A percentile compares a stretch with the other conserved stretches of the same genome.
Conservation (phyloP, 2,113 vertebrate genomes). For the Rhodinocichla rosea region DNA sequence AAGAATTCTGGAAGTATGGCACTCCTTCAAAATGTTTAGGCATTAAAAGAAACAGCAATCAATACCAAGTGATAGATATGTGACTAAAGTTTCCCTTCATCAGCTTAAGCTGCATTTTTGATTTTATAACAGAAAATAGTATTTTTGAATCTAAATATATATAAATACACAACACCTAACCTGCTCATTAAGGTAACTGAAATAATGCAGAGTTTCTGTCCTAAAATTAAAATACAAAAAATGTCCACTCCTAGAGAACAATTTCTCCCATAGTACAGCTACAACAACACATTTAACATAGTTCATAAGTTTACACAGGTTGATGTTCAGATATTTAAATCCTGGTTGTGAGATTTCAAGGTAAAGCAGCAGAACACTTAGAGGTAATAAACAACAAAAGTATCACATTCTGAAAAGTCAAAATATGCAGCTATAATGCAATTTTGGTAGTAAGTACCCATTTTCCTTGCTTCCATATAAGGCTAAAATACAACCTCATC, state of each 20-base stretch:
- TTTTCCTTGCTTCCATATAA: background rate
- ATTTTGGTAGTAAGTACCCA: background rate
- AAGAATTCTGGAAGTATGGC: background rate
- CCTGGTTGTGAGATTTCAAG: background rate
- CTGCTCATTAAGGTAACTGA: background rate
- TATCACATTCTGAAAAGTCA: background rate
- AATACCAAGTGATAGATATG: background rate
- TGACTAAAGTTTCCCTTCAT: background rate
- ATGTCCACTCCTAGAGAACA: background rate
- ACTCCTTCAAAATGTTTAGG: background rate
- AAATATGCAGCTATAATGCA: background rate
- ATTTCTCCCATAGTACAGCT: background rate
- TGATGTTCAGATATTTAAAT: conserved; percentile 2
- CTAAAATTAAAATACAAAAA: background rate
- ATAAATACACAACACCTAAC: background rate
- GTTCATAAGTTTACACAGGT: background rate
- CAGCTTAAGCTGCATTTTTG: background rate
- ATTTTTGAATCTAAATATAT: background rate
- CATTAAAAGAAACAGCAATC: background rate
- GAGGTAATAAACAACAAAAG: background rate
- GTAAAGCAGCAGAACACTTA: conserved; percentile 8
- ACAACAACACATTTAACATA: background rate
- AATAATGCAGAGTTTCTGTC: background rate
- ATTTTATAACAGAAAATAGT: background rate
- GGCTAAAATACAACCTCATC: background rate